These are phyloP conservation scores for Lampris incognitus DNA, from an alignment of 2,113 vertebrate genomes.

Conservation along the genomic window DNA sequence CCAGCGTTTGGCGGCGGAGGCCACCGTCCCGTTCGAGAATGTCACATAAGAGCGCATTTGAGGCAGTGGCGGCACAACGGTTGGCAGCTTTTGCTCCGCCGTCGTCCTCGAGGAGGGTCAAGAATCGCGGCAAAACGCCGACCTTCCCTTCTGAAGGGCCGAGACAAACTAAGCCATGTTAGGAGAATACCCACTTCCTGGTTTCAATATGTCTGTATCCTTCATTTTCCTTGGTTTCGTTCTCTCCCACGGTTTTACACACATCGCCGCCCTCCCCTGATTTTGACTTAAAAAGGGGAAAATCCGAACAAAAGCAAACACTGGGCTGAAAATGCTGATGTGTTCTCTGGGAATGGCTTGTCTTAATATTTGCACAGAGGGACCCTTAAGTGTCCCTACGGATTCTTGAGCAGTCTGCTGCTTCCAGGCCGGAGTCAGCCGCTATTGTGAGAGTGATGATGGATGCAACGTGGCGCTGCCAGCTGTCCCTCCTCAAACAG, in stretches of 20 bases:
- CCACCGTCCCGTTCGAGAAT: too few relatives aligned
- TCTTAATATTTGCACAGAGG: conserved; percentile 72
- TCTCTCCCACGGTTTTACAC: conserved; percentile 10
- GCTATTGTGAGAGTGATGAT: conserved; percentile 71
- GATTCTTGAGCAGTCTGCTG: conserved; percentile 52
- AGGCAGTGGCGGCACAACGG: conserved; percentile 23
- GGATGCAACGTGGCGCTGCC: conserved; percentile 70
- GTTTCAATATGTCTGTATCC: conserved; percentile 7
- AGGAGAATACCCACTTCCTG: conserved; percentile 15
- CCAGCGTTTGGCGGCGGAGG: neutral
- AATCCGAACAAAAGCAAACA: conserved; percentile 25
- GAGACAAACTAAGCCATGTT: conserved; percentile 21
- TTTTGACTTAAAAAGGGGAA: conserved; percentile 9
- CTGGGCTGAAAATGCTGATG: conserved; percentile 56
- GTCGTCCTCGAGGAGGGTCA: neutral
- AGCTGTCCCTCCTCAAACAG: conserved; percentile 78
- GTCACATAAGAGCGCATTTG: neutral
- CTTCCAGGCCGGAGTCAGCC: conserved; percentile 58
- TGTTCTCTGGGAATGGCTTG: conserved; percentile 48
- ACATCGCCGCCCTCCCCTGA: conserved; percentile 7
- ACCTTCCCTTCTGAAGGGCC: conserved; percentile 32
- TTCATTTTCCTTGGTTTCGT: conserved; percentile 12
- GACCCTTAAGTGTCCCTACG: conserved; percentile 64
- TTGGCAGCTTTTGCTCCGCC: neutral
- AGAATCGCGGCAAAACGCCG: conserved; percentile 33